phyloP scores from a whole-genome alignment of 1,140 invertebrate species.

The Calliopsis andreniformis region DNA sequence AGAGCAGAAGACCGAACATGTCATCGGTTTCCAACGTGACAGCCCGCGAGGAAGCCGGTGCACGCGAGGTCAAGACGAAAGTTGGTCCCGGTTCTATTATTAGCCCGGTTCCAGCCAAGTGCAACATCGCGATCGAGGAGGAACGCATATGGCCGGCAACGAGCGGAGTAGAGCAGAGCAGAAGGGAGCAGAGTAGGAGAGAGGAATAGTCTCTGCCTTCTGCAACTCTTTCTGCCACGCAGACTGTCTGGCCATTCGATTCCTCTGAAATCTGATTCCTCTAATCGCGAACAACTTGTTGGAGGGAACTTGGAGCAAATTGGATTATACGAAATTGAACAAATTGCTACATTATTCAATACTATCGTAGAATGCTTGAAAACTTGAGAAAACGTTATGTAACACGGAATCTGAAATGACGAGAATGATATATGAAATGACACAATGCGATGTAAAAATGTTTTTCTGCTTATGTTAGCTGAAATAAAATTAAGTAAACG shows the following conservation, averaged over 20 bases:
- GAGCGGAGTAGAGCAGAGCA: constrained; percentile 32
- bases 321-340: no score
- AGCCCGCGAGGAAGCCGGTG: constrained; percentile 29
- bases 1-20: constrained; percentile 14
- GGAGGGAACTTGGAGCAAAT: no score
- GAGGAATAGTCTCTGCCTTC: not conserved
- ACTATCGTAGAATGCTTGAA: no score
- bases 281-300: no score
- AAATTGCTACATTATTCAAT: no score
- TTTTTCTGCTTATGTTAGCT: no score
- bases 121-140: constrained; percentile 42
- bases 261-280: no score
- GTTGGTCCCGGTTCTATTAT: constrained; percentile 55
- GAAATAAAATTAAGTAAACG: no score
- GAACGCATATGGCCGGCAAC: constrained; percentile 49
- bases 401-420: no score
- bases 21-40: constrained; percentile 38
- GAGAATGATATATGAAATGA: no score
- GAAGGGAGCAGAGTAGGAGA: constrained; percentile 6
- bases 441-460: no score
- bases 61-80: constrained; percentile 47
- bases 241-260: not conserved
- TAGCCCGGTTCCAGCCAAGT: constrained; percentile 54
- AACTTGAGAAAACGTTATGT: no score
- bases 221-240: not conserved